phyloP scores from a whole-genome alignment of 2,113 vertebrate species.

The Chloroceryle aenea region DNA sequence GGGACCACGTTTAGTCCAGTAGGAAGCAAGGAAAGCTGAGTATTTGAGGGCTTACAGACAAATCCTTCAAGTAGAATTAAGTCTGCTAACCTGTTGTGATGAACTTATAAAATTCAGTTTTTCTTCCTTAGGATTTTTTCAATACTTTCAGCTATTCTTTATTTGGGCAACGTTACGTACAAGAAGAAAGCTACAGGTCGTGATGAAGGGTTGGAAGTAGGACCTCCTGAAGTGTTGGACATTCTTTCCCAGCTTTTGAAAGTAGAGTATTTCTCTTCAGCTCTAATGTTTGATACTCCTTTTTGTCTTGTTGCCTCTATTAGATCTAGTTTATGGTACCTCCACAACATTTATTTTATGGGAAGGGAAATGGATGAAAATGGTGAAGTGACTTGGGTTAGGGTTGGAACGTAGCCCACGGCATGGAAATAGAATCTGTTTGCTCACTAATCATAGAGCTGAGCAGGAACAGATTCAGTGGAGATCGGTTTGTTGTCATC shows the following conservation, averaged over 20 bases:
- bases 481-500: not conserved
- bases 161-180: constrained; percentile 94
- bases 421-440: not conserved
- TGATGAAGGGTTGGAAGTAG: constrained; percentile 95
- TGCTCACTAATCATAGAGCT: not conserved
- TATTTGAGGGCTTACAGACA: not conserved
- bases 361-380: not conserved
- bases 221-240: constrained; percentile 90
- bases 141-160: constrained; percentile 94
- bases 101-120: not conserved
- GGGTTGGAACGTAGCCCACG: not conserved
- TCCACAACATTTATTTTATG: not conserved
- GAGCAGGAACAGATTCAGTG: not conserved
- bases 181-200: constrained; percentile 88
- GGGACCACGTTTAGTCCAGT: not conserved
- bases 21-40: not conserved
- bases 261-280: constrained; percentile 66
- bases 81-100: not conserved
- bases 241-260: constrained; percentile 94
- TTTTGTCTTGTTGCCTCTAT: not conserved
- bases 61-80: not conserved
- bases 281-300: not conserved
- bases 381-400: not conserved
- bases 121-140: constrained; percentile 89
- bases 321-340: not conserved